A percentile compares a stretch with the other conserved stretches of the same genome.
phyloP scores from a whole-genome alignment of 2,888 invertebrate species.

The Stenchaetothrips biformis region DNA sequence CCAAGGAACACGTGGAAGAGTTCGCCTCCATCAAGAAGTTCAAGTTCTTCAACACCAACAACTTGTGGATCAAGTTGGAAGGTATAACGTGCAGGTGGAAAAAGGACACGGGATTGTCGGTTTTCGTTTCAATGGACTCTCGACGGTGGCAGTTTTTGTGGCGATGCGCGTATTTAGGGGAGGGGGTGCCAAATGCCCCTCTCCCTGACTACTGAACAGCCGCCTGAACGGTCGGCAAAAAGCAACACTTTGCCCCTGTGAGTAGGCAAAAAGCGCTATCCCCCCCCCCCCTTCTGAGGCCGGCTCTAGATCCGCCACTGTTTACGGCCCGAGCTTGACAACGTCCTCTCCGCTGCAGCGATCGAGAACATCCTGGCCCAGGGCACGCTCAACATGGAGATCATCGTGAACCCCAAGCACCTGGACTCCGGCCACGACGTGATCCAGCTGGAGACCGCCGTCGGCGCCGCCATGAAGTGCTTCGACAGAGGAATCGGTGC shows the following conservation, averaged over 20 bases:
- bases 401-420: slow-evolving; percentile 96
- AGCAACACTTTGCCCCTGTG: no score
- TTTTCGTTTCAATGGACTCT: no score
- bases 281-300: no score
- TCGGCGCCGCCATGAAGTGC: slow-evolving; percentile 98
- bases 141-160: no score
- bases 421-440: slow-evolving; percentile 88
- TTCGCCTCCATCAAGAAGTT: slow-evolving; percentile 99
- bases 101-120: no score
- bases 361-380: slow-evolving; percentile 80
- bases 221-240: no score
- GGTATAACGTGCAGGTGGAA: slow-evolving; percentile 49
- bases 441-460: slow-evolving; percentile 98
- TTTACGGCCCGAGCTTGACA: no score
- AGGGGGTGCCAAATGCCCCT: no score
- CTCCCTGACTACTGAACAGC: no score
- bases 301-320: no score
- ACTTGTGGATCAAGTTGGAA: slow-evolving; percentile 91
- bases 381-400: slow-evolving; percentile 86
- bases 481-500: slow-evolving; percentile 87
- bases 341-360: slow-evolving; percentile 52
- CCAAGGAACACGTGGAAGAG: slow-evolving; percentile 93
- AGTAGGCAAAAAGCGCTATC: no score
- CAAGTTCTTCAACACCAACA: slow-evolving; percentile 99
- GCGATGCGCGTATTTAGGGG: no score